Percentiles rank a stretch among this genome's conserved stretches.
phyloP scores from a whole-genome alignment of 2,113 vertebrate species.

The Toxotes jaculatrix region DNA sequence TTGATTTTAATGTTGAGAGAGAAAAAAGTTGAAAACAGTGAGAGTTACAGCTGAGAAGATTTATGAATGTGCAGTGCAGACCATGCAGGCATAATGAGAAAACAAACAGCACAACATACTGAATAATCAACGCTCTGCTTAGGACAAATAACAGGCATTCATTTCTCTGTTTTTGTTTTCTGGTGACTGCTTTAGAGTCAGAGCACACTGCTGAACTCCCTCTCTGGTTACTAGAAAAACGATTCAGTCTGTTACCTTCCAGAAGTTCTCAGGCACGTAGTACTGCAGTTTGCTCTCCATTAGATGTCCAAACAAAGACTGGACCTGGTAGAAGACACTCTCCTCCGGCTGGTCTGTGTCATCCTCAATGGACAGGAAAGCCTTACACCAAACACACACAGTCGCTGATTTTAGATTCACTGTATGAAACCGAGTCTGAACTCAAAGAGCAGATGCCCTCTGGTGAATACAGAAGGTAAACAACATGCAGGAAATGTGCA shows the following conservation, averaged over 20 bases:
- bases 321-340: constrained; percentile 98
- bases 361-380: constrained; percentile 96
- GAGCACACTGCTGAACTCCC: not conserved
- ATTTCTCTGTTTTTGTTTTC: too few species aligned
- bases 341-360: constrained; percentile 98
- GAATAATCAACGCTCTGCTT: not conserved
- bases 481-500: constrained; percentile 44
- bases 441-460: constrained; percentile 3
- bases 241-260: constrained; percentile 89
- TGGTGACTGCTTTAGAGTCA: not conserved
- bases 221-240: not conserved
- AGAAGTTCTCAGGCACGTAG: constrained; percentile 99
- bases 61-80: not conserved
- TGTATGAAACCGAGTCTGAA: not conserved
- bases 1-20: not conserved
- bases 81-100: not conserved
- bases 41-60: not conserved
- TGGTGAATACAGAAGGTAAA: constrained; percentile 7
- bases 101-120: not conserved
- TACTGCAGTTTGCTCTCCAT: constrained; percentile 99
- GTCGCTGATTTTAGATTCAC: not conserved
- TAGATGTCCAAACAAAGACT: constrained; percentile 97
- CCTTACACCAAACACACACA: constrained; percentile 74
- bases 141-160: too few species aligned
- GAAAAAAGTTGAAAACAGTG: not conserved